phyloP scores from a whole-genome alignment of 2,113 vertebrate genomes.

The Actenoides hombroni region DNA sequence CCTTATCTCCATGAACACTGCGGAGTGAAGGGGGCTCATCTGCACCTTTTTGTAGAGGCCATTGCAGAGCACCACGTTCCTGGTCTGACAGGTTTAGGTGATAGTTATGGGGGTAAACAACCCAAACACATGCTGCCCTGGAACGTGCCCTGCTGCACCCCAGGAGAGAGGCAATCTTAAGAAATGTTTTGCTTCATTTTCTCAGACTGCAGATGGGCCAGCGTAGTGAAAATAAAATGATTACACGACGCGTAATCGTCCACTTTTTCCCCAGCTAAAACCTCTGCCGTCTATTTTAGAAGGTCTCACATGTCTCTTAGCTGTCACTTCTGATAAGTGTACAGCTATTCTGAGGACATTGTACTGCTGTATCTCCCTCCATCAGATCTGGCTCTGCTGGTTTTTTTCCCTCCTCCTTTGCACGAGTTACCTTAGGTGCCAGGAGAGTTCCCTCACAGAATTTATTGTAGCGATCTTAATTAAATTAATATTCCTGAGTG shows the following conservation, averaged over 20 bases:
- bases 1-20: background rate
- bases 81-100: too few relatives aligned
- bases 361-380: background rate
- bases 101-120: rapidly evolving
- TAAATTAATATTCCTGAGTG: constrained; percentile 73
- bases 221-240: background rate
- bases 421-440: background rate
- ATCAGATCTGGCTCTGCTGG: background rate
- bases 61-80: rapidly evolving
- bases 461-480: constrained; percentile 72
- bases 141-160: background rate
- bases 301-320: background rate
- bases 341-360: background rate
- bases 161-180: background rate
- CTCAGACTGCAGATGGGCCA: background rate
- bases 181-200: rapidly evolving
- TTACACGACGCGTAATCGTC: rapidly evolving
- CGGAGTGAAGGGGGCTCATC: background rate
- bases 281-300: background rate
- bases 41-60: background rate
- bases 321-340: background rate
- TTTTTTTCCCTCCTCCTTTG: background rate
- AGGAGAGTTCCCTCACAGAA: constrained; percentile 46
- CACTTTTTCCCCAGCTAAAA: background rate
- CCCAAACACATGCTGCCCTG: rapidly evolving